These are phyloP conservation scores for Mactromeris polynyma DNA, from an alignment of 2,888 invertebrate species.

Conservation along the genomic window DNA sequence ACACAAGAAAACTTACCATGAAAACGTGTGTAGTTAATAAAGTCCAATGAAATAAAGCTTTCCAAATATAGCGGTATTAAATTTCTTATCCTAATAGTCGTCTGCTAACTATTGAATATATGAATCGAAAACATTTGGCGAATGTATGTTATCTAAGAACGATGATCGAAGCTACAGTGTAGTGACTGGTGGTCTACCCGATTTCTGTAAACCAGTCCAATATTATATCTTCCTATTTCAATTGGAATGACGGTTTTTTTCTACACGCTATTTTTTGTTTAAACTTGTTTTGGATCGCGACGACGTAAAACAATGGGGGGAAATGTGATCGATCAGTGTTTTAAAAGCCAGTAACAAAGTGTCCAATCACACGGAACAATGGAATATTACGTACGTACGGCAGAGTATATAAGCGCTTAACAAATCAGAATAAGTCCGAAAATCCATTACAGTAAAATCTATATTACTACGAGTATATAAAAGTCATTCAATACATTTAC, in stretches of 20 bases:
- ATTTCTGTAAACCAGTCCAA: not conserved
- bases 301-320: constrained; percentile 16
- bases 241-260: not conserved
- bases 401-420: not conserved
- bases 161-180: not conserved
- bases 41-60: not conserved
- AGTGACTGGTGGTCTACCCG: not conserved
- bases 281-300: constrained; percentile 35
- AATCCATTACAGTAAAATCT: not conserved
- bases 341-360: constrained; percentile 37
- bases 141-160: not conserved
- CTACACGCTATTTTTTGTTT: constrained; percentile 28
- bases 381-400: constrained; percentile 7
- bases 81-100: not conserved
- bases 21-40: not conserved
- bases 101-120: not conserved
- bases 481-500: not conserved
- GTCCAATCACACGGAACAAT: constrained; percentile 42
- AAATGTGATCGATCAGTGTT: constrained; percentile 36
- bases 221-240: not conserved
- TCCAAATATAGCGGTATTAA: not conserved
- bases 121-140: not conserved
- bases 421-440: not conserved
- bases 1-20: not conserved
- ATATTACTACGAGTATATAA: not conserved